Evolutionary conservation across 2,797 vertebrate genomes (phyloP).

Genomic region (Champsocephalus gunnari): DNA sequence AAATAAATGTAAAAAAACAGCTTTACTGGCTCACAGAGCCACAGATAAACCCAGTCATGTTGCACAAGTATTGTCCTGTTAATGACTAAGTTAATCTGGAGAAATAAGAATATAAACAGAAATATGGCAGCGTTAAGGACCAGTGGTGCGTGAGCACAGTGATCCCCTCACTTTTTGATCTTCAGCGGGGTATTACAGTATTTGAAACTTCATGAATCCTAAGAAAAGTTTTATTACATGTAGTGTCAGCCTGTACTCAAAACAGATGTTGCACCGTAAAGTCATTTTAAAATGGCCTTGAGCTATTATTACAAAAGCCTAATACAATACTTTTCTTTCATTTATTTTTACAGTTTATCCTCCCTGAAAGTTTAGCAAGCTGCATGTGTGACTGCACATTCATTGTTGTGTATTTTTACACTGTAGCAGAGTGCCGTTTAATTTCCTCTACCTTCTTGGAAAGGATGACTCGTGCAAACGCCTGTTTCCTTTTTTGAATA

Average conservation of each 20-base stretch:
- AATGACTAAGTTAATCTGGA: neutral
- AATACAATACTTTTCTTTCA: conserved; percentile 33
- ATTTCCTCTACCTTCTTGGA: conserved; percentile 69
- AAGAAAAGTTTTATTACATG: conserved; percentile 54
- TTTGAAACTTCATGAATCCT: conserved; percentile 43
- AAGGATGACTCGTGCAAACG: conserved; percentile 72
- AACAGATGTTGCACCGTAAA: conserved; percentile 66
- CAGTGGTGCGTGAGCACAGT: conserved; percentile 19
- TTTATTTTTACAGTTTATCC: conserved; percentile 26
- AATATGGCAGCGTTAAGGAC: conserved; percentile 4
- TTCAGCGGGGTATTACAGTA: conserved; percentile 43
- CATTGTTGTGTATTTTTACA: conserved; percentile 15
- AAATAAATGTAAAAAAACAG: neutral
- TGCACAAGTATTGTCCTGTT: conserved; percentile 1
- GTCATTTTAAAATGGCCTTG: conserved; percentile 62
- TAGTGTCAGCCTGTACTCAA: conserved; percentile 54
- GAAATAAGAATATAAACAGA: neutral
- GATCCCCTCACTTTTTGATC: conserved; percentile 46
- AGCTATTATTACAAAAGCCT: conserved; percentile 54
- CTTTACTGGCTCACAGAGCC: neutral
- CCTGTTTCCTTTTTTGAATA: conserved; percentile 70
- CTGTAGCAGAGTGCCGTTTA: conserved; percentile 19
- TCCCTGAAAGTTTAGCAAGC: conserved; percentile 5
- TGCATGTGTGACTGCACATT: conserved; percentile 20
- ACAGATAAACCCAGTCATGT: neutral